Percentiles rank a stretch among this genome's conserved stretches.
Conservation (phyloP, 2,113 vertebrate species). For the Myocastor coypus region DNA sequence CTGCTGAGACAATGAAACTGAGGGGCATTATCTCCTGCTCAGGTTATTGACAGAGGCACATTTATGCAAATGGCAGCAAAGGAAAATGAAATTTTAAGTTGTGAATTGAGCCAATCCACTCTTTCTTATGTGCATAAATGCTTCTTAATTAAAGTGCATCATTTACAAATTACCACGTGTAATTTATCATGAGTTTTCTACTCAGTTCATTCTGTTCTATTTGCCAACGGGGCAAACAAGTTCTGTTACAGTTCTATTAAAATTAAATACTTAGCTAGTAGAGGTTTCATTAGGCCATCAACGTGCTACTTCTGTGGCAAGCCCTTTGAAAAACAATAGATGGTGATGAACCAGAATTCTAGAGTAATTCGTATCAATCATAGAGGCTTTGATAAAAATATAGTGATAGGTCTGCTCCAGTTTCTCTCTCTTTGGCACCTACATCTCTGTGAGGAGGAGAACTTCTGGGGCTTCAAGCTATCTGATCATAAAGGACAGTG, state of each 20-base stretch:
- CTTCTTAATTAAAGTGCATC: neutral
- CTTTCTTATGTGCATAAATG: neutral
- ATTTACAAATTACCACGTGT: neutral
- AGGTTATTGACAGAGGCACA: neutral
- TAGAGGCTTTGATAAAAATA: neutral
- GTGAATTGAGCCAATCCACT: neutral
- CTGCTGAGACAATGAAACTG: neutral
- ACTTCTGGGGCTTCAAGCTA: too few relatives aligned
- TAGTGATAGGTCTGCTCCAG: fast-evolving
- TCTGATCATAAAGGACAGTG: neutral
- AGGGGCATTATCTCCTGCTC: neutral
- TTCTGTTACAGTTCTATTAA: neutral
- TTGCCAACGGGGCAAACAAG: neutral
- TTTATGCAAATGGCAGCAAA: neutral
- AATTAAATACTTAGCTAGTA: neutral
- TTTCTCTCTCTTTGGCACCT: too few relatives aligned
- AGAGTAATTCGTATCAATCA: neutral
- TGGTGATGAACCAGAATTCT: neutral
- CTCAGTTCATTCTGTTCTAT: neutral
- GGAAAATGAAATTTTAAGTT: neutral
- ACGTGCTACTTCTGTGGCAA: neutral
- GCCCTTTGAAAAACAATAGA: neutral
- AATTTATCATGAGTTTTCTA: neutral
- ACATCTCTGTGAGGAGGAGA: neutral
- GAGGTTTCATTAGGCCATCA: neutral